Evolutionary conservation across 2,113 vertebrate species (phyloP).

Genomic region (Nesoenas mayeri): DNA sequence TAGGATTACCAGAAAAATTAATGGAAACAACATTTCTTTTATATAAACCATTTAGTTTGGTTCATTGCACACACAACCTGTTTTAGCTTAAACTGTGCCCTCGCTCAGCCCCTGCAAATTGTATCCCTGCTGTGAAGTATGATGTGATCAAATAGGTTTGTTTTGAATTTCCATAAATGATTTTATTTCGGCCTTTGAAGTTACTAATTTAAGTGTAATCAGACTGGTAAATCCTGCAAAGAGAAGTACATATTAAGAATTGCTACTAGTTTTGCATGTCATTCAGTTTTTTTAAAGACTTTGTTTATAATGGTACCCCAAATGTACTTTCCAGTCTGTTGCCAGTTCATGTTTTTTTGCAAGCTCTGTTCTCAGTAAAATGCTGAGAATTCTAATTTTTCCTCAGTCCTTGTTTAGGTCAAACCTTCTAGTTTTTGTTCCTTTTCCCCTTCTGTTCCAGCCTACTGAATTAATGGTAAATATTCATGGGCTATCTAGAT

Average conservation of each 20-base stretch:
- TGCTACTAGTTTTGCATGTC: neutral
- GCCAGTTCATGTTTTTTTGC: neutral
- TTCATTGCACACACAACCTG: constrained; percentile 68
- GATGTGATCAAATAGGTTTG: constrained; percentile 62
- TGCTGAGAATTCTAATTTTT: constrained; percentile 19
- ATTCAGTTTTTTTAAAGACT: neutral
- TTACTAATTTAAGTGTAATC: constrained; percentile 13
- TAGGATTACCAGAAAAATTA: constrained; percentile 70
- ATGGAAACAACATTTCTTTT: constrained; percentile 70
- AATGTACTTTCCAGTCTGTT: neutral
- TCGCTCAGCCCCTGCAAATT: constrained; percentile 53
- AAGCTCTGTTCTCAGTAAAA: neutral
- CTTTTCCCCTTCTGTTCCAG: neutral
- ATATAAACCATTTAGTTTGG: constrained; percentile 69
- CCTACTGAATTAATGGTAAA: constrained; percentile 68
- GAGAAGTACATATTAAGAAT: neutral
- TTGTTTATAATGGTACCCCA: neutral
- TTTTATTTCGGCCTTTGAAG: constrained; percentile 35
- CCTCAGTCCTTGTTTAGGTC: constrained; percentile 45
- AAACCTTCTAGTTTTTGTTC: neutral
- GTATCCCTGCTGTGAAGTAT: constrained; percentile 52
- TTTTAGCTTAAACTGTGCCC: constrained; percentile 41
- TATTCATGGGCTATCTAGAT: constrained; percentile 74
- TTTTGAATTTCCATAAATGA: constrained; percentile 56
- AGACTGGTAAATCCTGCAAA: neutral